Base-by-base conservation (phyloP, 2,797 vertebrate species). In the Carduelis carduelis region DNA sequence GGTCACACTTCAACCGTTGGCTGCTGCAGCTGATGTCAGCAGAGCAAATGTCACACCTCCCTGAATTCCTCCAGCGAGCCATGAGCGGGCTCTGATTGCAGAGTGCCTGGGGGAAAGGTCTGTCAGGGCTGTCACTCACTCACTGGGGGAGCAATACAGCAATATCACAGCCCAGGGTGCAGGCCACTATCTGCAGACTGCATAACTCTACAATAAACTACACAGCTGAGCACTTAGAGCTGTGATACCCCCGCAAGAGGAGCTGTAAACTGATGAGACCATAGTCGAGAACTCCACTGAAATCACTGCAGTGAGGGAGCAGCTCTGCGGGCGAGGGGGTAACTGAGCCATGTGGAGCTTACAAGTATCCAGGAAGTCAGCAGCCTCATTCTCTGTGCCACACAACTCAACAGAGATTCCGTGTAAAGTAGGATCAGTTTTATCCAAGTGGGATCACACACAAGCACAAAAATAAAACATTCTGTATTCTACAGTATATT, bases 401-500 rank as follows among this genome's bases (percentile, higher is more conserved):
- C 72, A 28, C 56, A 46, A 44, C 46, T 61, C 72, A 88, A 60
- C 34, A 68, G 80, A 83, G 41, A 87, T 55, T 88, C 57, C 50
- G 27, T 6, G 30, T 85, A 14, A 53, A 49, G 37, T 10, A 27
- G 28, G 34, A 50, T 87, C 1, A 8, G 43, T 88, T 94, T 96
- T 94, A 92, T 94, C 93, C n/a, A 41, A 68, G 95, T 79, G 93
- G 82, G 78, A 57, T 93, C 89, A 93, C 91, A 96, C 78, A 95
- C 83, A 95, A 93, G 96, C 97, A 98, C 93, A 98, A 98, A 98
- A 98, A 98, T 98, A 98, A 97, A 98, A 79, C 91, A 90, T 97
- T 97, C 97, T 95, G 95, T 98, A 98, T 97, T 98, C 98, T 98
- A 98, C 98, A 98, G 79, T 98, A 98, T 98, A 87, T 97, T 98